Conservation (phyloP, 2,888 invertebrate species). For the Plemyria rubiginata region DNA sequence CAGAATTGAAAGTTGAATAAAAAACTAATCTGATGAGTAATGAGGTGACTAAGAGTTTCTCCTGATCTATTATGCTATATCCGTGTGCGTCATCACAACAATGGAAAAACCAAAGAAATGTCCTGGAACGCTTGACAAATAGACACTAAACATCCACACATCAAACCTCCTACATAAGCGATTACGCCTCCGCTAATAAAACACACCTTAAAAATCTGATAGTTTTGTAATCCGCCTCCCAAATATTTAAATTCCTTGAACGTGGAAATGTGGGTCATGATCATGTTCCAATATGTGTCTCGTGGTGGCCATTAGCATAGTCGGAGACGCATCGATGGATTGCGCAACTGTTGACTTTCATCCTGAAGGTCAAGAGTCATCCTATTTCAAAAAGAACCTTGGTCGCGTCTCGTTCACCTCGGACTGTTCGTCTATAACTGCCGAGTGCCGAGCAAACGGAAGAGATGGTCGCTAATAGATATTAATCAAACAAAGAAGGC, state of each 20-base stretch:
- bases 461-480: slow-evolving; percentile 73
- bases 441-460: slow-evolving; percentile 73
- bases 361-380: slow-evolving; percentile 84
- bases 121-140: slow-evolving; percentile 25
- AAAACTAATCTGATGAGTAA: slow-evolving; percentile 46
- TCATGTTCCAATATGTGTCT: slow-evolving; percentile 79
- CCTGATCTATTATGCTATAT: slow-evolving; percentile 45
- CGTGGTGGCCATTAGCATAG: slow-evolving; percentile 80
- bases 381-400: slow-evolving; percentile 84
- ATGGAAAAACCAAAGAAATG: slow-evolving; percentile 55
- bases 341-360: slow-evolving; percentile 84
- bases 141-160: background rate
- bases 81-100: slow-evolving; percentile 43
- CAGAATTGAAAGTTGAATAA: background rate
- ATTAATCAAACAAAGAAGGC: slow-evolving; percentile 66
- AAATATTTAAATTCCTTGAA: slow-evolving; percentile 85
- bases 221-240: slow-evolving; percentile 82
- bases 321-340: slow-evolving; percentile 71
- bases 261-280: slow-evolving; percentile 81
- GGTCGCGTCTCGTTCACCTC: slow-evolving; percentile 80
- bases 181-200: slow-evolving; percentile 67
- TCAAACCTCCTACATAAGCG: slow-evolving; percentile 43
- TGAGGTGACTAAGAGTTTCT: slow-evolving; percentile 49
- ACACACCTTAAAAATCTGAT: slow-evolving; percentile 70
- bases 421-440: slow-evolving; percentile 54